Conservation (phyloP, 2,797 vertebrate species). For the Alca torda region DNA sequence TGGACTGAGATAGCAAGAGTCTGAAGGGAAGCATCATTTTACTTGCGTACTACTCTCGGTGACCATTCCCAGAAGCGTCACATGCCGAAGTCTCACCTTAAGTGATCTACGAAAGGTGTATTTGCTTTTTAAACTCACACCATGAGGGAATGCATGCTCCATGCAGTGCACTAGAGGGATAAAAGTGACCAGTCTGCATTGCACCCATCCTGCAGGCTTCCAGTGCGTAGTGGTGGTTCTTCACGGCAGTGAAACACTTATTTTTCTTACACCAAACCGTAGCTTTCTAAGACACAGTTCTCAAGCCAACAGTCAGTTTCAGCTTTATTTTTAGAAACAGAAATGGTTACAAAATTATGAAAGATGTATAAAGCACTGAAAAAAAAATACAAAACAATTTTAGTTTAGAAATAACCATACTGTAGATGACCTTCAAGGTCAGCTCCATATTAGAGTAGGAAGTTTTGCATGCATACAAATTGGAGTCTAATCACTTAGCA, state of each 20-base stretch:
- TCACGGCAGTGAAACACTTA: not conserved
- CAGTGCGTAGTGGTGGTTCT: accelerated
- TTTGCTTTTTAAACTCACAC: not conserved
- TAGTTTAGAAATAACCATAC: not conserved
- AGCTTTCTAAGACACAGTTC: not conserved
- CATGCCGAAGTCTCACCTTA: not conserved
- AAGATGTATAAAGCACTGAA: not conserved
- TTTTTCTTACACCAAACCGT: not conserved
- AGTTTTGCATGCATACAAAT: not conserved
- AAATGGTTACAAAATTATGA: not conserved
- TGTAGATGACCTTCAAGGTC: not conserved
- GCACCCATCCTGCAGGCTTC: not conserved
- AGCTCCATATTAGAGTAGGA: not conserved
- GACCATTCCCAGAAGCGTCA: not conserved
- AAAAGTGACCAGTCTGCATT: not conserved
- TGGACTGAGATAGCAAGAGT: not conserved
- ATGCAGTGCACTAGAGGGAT: not conserved
- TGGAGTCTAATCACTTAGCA: not conserved
- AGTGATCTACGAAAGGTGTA: not conserved
- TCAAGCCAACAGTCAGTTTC: not conserved
- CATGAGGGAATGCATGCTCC: not conserved
- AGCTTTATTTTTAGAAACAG: conserved; percentile 50
- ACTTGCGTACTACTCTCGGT: not conserved
- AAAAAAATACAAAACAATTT: not conserved
- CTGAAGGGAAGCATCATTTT: not conserved